These are phyloP conservation scores for Ruditapes philippinarum DNA, from an alignment of 1,140 invertebrate genomes.

Conservation along the genomic window DNA sequence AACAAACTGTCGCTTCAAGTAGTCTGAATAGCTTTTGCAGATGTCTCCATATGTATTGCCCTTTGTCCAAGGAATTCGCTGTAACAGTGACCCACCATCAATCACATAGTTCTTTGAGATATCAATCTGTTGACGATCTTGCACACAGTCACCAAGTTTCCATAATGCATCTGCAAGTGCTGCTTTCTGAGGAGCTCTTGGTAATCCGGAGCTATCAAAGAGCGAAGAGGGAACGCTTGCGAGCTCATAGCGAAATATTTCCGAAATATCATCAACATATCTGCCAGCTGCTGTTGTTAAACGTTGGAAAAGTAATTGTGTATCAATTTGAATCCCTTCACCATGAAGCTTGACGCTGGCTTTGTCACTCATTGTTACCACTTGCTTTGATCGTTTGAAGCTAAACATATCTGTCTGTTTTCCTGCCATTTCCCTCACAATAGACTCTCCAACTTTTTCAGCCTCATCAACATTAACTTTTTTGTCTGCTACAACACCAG, in stretches of 20 bases:
- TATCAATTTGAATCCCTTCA: conserved; percentile 9
- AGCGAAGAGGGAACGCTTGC: background rate
- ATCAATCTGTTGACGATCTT: background rate
- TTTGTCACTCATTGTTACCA: conserved; percentile 48
- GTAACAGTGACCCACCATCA: conserved; percentile 12
- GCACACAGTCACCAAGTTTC: background rate
- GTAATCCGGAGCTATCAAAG: conserved; percentile 5
- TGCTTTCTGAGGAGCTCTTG: background rate
- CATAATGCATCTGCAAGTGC: too few species aligned
- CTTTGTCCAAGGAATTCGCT: background rate
- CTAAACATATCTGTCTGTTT: background rate
- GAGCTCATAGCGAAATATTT: too few species aligned
- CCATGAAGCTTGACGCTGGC: background rate
- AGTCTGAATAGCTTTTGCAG: background rate
- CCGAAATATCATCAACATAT: background rate
- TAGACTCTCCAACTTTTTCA: background rate
- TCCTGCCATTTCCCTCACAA: background rate
- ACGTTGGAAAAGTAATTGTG: conserved; percentile 18
- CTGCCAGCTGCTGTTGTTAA: background rate
- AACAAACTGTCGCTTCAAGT: conserved; percentile 12
- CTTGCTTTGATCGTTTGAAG: conserved; percentile 29
- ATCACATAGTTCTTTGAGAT: background rate
- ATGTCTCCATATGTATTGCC: background rate
- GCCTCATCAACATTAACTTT: conserved; percentile 34
- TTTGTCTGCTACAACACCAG: conserved; percentile 6